Base-by-base conservation (phyloP, 2,113 vertebrate genomes). In the Brachyhypopomus occidentalis region DNA sequence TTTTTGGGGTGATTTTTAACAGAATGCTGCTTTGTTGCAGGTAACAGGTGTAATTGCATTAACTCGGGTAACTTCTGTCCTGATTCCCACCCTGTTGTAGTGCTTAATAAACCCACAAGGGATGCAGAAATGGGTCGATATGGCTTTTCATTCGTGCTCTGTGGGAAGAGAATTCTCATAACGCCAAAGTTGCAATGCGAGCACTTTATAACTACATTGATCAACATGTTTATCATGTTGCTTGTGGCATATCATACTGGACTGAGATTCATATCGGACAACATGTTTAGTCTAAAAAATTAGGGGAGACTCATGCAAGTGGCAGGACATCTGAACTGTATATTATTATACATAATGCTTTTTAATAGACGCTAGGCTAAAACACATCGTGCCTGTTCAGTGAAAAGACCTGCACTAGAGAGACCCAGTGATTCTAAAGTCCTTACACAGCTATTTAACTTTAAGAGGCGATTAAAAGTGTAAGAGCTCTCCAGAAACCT, bases 391-490 rank as follows among this genome's bases (percentile, higher is more conserved):
- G 66, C 60, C 66, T 56, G 41, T 60, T 77, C 52, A 17, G 73
- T 62, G 14, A 45, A 82, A 72, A 52, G 55, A 5, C 0, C 52
- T 7, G 4, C 36, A 71, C 80, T 82, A 52, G 23, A 77, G 69
- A 67, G 60, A n/a, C 72, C 41, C 52, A n/a, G 19, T 74, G 36
- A 59, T 67, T 67, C 30, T 70, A 22, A 70, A 70, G 19, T 64
- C 58, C 36, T 64, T 72, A n/a, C 64, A 71, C 34, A 22, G 20
- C 67, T 72, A 66, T 56, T 77, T 14, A 22, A 75, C 41, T 60
- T 62, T n/a, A 72, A 78, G 66, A 72, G 19, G 48, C 70, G n/a
- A 75, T 56, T 59, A 70, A 70, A 58, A 59, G 64, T 36, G 64
- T 55, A 27, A 41, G 52, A 22, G 34, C 20, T 14, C 6, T 59